A percentile compares a stretch with the other conserved stretches of the same genome.
phyloP scores from a whole-genome alignment of 2,113 vertebrate genomes.

The Elgaria multicarinata region DNA sequence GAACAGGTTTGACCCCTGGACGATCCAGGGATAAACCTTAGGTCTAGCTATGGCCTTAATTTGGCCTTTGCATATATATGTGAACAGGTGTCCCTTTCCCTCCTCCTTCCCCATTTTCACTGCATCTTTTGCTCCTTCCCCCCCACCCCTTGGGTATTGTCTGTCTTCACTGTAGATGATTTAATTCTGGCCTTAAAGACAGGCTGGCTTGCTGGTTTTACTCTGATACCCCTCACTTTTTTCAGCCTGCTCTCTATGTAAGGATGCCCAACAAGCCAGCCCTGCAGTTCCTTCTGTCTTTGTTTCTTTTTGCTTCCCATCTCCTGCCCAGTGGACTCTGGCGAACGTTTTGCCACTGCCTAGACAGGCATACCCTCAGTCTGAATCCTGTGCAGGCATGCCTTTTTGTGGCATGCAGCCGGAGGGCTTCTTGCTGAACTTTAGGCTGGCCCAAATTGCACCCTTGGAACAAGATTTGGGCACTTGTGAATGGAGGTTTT shows the following conservation, averaged over 20 bases:
- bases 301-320: not conserved
- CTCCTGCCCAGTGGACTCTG: not conserved
- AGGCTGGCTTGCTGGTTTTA: not conserved
- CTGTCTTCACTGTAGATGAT: not conserved
- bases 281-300: not conserved
- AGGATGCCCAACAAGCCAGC: not conserved
- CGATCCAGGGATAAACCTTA: too few species aligned
- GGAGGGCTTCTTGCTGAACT: not conserved
- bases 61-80: too few species aligned
- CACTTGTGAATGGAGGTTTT: conserved; percentile 15
- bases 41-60: too few species aligned
- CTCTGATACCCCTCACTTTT: not conserved
- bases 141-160: not conserved
- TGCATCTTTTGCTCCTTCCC: not conserved
- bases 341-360: conserved; percentile 8
- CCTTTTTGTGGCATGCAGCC: not conserved
- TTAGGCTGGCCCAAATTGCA: not conserved
- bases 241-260: not conserved
- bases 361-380: not conserved
- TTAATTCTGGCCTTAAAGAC: not conserved
- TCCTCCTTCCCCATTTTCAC: not conserved
- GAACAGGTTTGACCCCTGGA: too few species aligned
- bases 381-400: not conserved
- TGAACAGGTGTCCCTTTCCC: not conserved
- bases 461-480: not conserved